Base-by-base conservation (phyloP, 64 coral and sea anemone genomes). In the Porites lutea region DNA sequence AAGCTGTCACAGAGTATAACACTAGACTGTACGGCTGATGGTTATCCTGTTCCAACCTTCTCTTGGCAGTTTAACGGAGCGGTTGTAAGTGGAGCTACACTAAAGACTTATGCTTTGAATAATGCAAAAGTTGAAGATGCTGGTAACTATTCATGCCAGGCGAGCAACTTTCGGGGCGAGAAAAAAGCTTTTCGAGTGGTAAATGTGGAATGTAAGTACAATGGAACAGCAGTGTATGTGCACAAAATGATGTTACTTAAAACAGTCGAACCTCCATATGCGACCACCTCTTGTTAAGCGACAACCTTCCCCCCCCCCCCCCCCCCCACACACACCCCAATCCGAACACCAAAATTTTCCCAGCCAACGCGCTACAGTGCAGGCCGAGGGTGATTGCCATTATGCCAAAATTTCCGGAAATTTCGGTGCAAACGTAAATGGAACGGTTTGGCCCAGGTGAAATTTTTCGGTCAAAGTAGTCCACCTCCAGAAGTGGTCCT, bases 81-180 rank as follows among this genome's bases (percentile, higher is more conserved):
- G 10, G 52, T 52, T 4, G 46, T 76, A 18, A 83, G 59, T 94
- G 86, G 87, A 47, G 49, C 18, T 22, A 5, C 4, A 27, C 68
- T 88, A 72, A 59, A 88, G 3, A 53, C 75, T 70, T 47, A 10
- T 67, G 23, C 63, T 14, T 7, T 79, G 10, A 46, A 75, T 70
- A 50, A 44, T 87, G 9, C 72, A 70, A 13, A 96, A 84, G 79
- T 71, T 4, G 9, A 74, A 15, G 18, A 86, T 52, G 64, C 80
- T 46, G 95, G 95, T 57, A 93, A 92, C 13, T 96, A 96, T 59
- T 85, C 90, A 7, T 96, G 95, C 86, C 49, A 73, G 3, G 95
- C 95, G 72, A 79, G 0, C 4, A 96, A 96, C 71, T 18, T 10
- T 23, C 71, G 63, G 19, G 95, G 95, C 5, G 63, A 0, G 8